A percentile compares a stretch with the other conserved stretches of the same genome.
Conservation (phyloP, 2,888 invertebrate genomes). For the Philereme vetulata region DNA sequence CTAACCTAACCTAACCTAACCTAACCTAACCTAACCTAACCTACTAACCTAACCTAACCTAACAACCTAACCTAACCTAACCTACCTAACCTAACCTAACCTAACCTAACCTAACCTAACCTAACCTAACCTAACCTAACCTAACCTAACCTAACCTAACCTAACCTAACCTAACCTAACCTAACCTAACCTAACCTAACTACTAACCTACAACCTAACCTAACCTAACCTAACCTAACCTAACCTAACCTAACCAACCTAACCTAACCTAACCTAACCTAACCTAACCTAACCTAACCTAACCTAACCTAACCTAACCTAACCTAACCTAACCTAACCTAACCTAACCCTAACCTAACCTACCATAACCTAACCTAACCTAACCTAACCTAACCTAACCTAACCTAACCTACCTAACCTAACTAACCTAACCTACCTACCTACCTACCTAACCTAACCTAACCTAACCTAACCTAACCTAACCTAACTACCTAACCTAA, state of each 20-base stretch:
- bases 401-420: too few species aligned
- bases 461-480: too few species aligned
- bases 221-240: constrained; percentile 31
- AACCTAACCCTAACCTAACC: constrained; percentile 31
- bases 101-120: constrained; percentile 33
- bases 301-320: constrained; percentile 38
- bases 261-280: constrained; percentile 34
- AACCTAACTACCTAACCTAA: too few species aligned
- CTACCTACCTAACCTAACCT: too few species aligned
- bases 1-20: constrained; percentile 30
- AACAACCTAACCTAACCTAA: too few species aligned
- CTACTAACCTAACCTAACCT: too few species aligned
- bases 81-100: constrained; percentile 31
- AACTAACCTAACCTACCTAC: too few species aligned
- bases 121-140: constrained; percentile 35
- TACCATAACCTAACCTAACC: too few species aligned
- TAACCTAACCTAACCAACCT: too few species aligned
- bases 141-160: constrained; percentile 36
- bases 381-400: too few species aligned
- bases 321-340: constrained; percentile 38
- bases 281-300: constrained; percentile 42
- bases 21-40: constrained; percentile 34
- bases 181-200: constrained; percentile 36
- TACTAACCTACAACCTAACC: constrained; percentile 35
- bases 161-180: constrained; percentile 34